Evolutionary conservation across 1,140 invertebrate genomes (phyloP), one percentile per base, ranked within the genome.

Genomic region (Wiebesia pumilae): DNA sequence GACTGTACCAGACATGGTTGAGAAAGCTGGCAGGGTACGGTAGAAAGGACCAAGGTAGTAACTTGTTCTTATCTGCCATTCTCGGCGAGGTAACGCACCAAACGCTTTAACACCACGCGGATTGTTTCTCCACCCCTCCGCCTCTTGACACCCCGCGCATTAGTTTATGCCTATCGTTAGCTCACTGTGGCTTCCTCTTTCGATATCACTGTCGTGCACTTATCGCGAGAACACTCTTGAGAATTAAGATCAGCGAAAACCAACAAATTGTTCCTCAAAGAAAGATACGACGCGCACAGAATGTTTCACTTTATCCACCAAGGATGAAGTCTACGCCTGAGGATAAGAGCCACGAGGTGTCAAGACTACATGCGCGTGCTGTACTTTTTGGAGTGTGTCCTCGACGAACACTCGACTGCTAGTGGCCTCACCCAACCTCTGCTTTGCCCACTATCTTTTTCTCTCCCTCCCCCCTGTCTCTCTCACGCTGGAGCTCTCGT

Each of bases 371-470:
- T 38, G 21, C 65, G 9, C 82, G 30, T 14, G 30, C 30, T 40
- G 78, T 62, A 71, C 21, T 24, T 47, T 82, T 43, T 86, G 27
- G 79, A 86, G 84, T 83, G 93, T 92, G 92, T 93, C 90, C 93
- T 93, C 92, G 90, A 93, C 93, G 93, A 94, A 87, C 93, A 94
- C 93, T 94, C 93, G 91, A 93, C 91, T 90, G 88, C 91, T 93
- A 94, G 93, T 93, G 92, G 92, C 90, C 90, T 91, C 43, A 62
- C 81, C n/a, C 40, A 33, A 71, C 65, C 47, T 51, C 54, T 35
- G 51, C 47, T 62, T 80, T 54, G 62, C 33, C 35, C 78, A 7
- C 54, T 62, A 58, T 62, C 54, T 80, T 65, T 54, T 38, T 65
- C 38, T 79, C 27, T 62, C 77, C 30, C 38, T 78, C 43, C 38